Evolutionary conservation across 1,140 invertebrate genomes (phyloP), one percentile per base, ranked within the genome.

Genomic region (Heliothis subflexa): DNA sequence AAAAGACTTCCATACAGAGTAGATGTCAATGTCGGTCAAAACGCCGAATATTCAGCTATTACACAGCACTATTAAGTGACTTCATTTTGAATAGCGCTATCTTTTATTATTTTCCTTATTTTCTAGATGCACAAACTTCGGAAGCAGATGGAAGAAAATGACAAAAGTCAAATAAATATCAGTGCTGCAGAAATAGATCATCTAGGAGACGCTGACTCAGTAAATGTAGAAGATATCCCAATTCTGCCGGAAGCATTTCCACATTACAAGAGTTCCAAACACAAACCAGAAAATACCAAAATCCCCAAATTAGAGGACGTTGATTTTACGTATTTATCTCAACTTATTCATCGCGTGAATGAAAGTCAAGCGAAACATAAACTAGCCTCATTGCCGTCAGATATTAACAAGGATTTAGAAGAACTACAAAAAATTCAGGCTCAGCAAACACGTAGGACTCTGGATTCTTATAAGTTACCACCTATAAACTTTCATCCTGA

Each of bases 241-340:
- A 73, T 83, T 76, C 2, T 55, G 40, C 21, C 21, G 16, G 64
- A 70, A 21, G n/a, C 57, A 13, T 28, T 11, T 12, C 21, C 18
- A 7, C 40, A 1, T 33, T 3, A 12, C 61, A 83, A 85, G 64
- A 83, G 45, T 75, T 78, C n/a, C 70, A 85, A n/a, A 9, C 0
- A n/a, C 21, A 61, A 50, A 52, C 25, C 18, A 72, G 72, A 14
- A 55, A 4, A 57, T 57, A 50, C 78, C 79, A 33, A 47, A 47
- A 11, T 18, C 25, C 13, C 62, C 68, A 14, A 25, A 72, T 14
- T 78, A 52, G 82, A 87, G 16, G 86, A 92, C 64, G 88, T 89
- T n/a, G 86, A 92, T 78, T 93, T 93, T 70, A 91, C 91, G 82
- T 94, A 93, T 75, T 81, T 94, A 47, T 85, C 91, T 21, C 79